These are phyloP conservation scores for Aphyosemion australe DNA, from an alignment of 2,113 vertebrate species.

Conservation along the genomic window DNA sequence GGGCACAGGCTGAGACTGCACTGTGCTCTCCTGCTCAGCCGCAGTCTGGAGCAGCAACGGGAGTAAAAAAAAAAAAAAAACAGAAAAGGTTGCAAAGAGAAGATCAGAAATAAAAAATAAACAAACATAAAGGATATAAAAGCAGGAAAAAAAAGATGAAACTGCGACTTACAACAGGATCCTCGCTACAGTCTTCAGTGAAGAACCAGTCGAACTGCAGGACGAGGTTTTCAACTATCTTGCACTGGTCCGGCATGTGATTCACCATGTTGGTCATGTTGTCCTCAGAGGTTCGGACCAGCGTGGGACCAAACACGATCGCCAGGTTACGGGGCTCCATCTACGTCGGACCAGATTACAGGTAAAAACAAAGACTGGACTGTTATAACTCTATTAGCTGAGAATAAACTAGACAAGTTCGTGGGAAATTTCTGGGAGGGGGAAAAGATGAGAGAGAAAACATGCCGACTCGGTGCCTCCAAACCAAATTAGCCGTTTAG, in stretches of 20 bases:
- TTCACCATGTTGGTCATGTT: slow-evolving; percentile 99
- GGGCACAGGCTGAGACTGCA: slow-evolving; percentile 98
- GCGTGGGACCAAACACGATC: slow-evolving; percentile 96
- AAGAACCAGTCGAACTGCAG: slow-evolving; percentile 99
- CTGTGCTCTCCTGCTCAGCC: slow-evolving; percentile 92
- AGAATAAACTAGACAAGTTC: background rate
- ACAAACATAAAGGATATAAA: background rate
- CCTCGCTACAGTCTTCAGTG: slow-evolving; percentile 90
- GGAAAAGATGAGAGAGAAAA: too few species aligned
- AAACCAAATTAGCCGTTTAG: too few species aligned
- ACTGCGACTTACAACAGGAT: slow-evolving; percentile 89
- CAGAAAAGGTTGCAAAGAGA: background rate
- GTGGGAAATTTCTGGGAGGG: too few species aligned
- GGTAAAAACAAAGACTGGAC: slow-evolving; percentile 2
- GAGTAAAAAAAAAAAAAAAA: slow-evolving; percentile 15
- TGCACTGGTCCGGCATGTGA: slow-evolving; percentile 99
- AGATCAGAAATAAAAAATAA: too few species aligned
- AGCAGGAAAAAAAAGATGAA: background rate
- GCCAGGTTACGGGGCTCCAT: slow-evolving; percentile 99
- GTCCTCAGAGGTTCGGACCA: slow-evolving; percentile 96
- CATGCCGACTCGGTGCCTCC: too few species aligned
- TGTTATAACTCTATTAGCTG: background rate
- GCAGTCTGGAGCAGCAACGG: slow-evolving; percentile 83
- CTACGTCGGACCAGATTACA: slow-evolving; percentile 64
- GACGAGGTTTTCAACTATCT: slow-evolving; percentile 98